A percentile compares a stretch with the other conserved stretches of the same genome.
phyloP scores from a whole-genome alignment of 2,888 invertebrate species.

The Macrostomum cliftonense region DNA sequence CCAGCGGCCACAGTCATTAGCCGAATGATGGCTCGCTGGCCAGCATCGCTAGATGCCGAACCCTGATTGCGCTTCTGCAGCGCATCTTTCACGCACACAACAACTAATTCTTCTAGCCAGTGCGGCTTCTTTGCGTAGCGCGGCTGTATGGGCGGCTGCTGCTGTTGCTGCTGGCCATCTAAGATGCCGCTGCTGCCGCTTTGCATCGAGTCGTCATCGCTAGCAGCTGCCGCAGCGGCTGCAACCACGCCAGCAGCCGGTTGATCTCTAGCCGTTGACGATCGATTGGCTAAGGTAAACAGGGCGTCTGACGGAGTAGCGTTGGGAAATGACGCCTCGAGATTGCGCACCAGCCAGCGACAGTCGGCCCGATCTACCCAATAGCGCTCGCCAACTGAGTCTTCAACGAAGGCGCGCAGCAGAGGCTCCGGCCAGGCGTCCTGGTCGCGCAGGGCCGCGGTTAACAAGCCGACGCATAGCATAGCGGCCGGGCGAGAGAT shows the following conservation, averaged over 20 bases:
- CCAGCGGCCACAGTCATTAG: conserved; percentile 67
- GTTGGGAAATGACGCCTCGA: conserved; percentile 64
- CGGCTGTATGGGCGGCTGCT: conserved; percentile 6
- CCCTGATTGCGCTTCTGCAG: neutral
- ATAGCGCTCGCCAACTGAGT: conserved; percentile 70
- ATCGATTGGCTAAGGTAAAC: neutral
- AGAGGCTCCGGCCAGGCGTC: no score
- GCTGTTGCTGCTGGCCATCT: neutral
- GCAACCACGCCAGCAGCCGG: conserved; percentile 17
- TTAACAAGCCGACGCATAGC: no score
- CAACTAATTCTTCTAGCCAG: conserved; percentile 3
- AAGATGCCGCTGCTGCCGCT: neutral
- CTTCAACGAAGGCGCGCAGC: conserved; percentile 66
- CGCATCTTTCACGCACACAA: neutral
- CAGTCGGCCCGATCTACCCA: conserved; percentile 85
- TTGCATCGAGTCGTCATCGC: conserved; percentile 22
- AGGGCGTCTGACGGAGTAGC: conserved; percentile 43
- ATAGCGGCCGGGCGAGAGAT: no score
- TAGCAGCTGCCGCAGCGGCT: conserved; percentile 18
- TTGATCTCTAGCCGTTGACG: conserved; percentile 12
- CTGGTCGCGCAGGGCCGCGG: no score
- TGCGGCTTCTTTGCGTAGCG: neutral
- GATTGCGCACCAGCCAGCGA: conserved; percentile 71
- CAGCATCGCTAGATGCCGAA: conserved; percentile 43
- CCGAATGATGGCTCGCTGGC: conserved; percentile 68